Percentiles rank a stretch among this genome's conserved stretches.
Evolutionary conservation across 2,797 vertebrate species (phyloP).

Genomic region (Molothrus ater): DNA sequence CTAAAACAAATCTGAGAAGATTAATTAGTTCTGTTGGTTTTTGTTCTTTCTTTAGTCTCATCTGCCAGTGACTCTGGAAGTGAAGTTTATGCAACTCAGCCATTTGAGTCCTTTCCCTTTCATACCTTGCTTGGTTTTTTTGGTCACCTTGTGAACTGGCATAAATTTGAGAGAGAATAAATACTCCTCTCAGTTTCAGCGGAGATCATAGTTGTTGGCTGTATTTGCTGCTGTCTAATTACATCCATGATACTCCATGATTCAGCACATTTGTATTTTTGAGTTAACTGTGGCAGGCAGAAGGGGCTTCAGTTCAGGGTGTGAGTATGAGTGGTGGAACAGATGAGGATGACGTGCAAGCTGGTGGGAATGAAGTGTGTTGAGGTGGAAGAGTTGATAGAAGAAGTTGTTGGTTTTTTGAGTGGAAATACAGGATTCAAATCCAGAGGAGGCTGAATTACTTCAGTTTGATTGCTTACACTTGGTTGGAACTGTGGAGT

Average conservation of each 20-base stretch:
- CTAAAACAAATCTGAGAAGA: not conserved
- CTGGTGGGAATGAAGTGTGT: not conserved
- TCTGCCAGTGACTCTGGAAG: not conserved
- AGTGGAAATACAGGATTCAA: not conserved
- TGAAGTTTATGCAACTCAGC: not conserved
- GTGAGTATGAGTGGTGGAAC: fast-evolving
- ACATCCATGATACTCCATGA: fast-evolving
- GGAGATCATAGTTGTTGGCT: not conserved
- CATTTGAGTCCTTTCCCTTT: not conserved
- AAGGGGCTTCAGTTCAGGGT: not conserved
- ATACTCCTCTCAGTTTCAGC: not conserved
- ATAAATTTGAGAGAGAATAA: not conserved
- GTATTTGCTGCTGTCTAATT: not conserved
- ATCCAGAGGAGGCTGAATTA: not conserved
- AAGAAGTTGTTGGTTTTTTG: not conserved
- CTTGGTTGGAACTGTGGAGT: not conserved
- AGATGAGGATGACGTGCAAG: not conserved
- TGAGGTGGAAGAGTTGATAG: not conserved
- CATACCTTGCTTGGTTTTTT: not conserved
- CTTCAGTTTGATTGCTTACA: not conserved
- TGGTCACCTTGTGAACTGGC: not conserved
- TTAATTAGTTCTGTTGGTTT: fast-evolving
- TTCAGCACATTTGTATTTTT: not conserved
- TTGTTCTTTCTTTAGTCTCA: not conserved
- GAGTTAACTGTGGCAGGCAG: not conserved